Evolutionary conservation across 2,888 invertebrate species (phyloP), one percentile per base, ranked within the genome.

Genomic region (Lepidonotus clava): DNA sequence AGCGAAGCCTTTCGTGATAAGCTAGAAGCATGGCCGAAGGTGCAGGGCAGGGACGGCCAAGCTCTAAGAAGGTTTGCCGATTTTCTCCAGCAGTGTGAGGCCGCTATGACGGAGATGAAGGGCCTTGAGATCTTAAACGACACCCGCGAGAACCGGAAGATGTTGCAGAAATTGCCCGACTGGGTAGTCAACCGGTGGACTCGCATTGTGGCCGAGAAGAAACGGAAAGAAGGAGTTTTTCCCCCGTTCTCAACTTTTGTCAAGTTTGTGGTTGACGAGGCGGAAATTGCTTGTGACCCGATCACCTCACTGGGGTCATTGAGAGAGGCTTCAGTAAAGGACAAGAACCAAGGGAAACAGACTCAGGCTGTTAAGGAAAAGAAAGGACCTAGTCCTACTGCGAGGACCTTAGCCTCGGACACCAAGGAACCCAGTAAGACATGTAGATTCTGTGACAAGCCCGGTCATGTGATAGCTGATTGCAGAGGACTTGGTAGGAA

Each of bases 231-330:
- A 11, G 40, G 41, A 8, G 77, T 24, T 21, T 89, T 83, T 76
- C 89, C 88, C 8, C 38, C 84, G 0, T 90, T 89, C 61, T 51
- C 84, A 24, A 53, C 83, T 24, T 89, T 89, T 86, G n/a, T n/a
- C n/a, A n/a, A n/a, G n/a, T n/a, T 89, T 36, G 24, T 90, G 4
- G 32, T 21, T 0, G 87, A 87, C 14, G 88, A 90, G 67, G 90
- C 90, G 0, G 87, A 87, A 41, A 87, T 89, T 38, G 89, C 88
- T 1, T 89, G 88, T 67, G 85, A 90, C 80, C 90, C 88, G 1
- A 83, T 89, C 6, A 87, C 88, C 11, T 87, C 88, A 36, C 53
- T 88, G 6, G 46, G 24, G 83, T 46, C 80, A 24, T 21, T 41
- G 24, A 46, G 80, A 80, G 40, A 28, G 40, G n/a, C n/a, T n/a